These are phyloP conservation scores for Phrynocephalus vlangalii DNA, from an alignment of 2,797 vertebrate species.

Conservation along the genomic window DNA sequence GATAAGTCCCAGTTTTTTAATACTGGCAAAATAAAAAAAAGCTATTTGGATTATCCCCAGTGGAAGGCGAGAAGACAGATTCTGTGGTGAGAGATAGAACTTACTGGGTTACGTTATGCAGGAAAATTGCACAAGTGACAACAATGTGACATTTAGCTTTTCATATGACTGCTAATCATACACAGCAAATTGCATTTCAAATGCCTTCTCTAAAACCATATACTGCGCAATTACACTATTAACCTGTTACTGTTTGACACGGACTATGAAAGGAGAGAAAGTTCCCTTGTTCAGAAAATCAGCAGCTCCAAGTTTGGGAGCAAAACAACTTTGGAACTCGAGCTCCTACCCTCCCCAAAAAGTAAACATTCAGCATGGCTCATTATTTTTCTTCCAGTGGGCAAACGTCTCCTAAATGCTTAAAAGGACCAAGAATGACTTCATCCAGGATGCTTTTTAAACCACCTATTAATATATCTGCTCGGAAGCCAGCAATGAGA, in stretches of 20 bases:
- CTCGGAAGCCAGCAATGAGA: not conserved
- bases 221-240: not conserved
- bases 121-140: not conserved
- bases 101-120: not conserved
- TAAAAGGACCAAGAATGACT: not conserved
- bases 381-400: constrained; percentile 10
- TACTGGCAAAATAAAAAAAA: not conserved
- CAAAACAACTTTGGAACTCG: not conserved
- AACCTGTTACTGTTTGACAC: not conserved
- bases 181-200: not conserved
- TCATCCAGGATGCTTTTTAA: not conserved
- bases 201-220: not conserved
- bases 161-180: not conserved
- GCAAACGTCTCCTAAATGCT: constrained; percentile 2
- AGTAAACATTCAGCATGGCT: constrained; percentile 4
- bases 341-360: not conserved
- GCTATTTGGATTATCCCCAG: not conserved
- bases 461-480: constrained; percentile 7
- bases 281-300: not conserved
- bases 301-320: not conserved
- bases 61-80: not conserved
- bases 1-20: not conserved
- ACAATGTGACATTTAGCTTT: not conserved
- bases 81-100: not conserved
- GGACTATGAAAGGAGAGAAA: not conserved